Evolutionary conservation across 2,797 vertebrate genomes (phyloP), one percentile per base, ranked within the genome.

Genomic region (Antennarius maculatus): DNA sequence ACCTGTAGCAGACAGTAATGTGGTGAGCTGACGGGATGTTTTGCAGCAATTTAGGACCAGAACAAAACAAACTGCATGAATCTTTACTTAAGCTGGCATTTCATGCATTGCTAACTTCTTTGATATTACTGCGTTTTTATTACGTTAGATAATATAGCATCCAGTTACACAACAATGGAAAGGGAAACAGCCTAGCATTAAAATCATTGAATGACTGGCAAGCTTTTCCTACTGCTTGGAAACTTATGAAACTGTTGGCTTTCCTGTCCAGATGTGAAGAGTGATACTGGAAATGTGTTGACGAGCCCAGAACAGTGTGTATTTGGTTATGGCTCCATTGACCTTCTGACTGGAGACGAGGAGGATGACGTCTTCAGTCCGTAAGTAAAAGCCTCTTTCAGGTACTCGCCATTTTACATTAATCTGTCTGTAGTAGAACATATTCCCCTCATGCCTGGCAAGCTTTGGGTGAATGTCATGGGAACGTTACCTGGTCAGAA

Each of bases 231-330:
- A 37, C 54, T 54, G 27, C 17, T 65, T 31, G 54, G 11, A 9
- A 12, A 29, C 13, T 48, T 3, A 23, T 2, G 4, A 1, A 42
- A 3, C 23, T 28, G 5, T 42, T 42, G 23, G 15, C 12, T 49
- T 61, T 31, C 3, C 27, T 81, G 27, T 74, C n/a, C 49, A 94
- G 93, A 91, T 76, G 58, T 86, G 34, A 88, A 66, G 28, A 34
- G 67, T 29, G 27, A 17, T 15, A n/a, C 60, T 1, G 69, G 68
- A 9, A 81, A 10, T 3, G 71, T 91, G 3, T 14, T 93, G 42
- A 77, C 92, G 82, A 94, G 92, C 60, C 93, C 93, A 60, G 93
- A 94, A 61, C 91, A 85, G 49, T 90, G 91, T 34, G 84, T 93
- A 3, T 94, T 94, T 71, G 89, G 92, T 27, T 95, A 88, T 16